Percentiles rank a stretch among this genome's conserved stretches.
Evolutionary conservation across 2,797 vertebrate species (phyloP).

Genomic region (Numenius phaeopus): DNA sequence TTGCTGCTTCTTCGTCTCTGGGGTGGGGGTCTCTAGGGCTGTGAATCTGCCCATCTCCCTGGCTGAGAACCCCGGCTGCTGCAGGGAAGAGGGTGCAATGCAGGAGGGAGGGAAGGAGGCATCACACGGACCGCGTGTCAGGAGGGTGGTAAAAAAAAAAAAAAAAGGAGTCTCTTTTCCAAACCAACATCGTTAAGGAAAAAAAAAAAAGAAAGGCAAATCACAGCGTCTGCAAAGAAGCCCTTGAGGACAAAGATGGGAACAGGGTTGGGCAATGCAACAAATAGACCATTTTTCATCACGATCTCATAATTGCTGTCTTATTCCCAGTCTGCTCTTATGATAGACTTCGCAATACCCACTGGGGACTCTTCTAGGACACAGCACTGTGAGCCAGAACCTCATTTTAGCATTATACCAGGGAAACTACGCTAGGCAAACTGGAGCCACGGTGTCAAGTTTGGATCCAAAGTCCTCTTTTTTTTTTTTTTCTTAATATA

Average conservation of each 20-base stretch:
- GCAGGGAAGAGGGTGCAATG: accelerated
- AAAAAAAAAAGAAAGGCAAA: background rate
- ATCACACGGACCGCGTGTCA: background rate
- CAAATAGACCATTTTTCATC: conserved; percentile 55
- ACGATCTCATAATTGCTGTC: conserved; percentile 48
- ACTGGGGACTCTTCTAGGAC: conserved; percentile 17
- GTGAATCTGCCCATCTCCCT: background rate
- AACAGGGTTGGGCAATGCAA: conserved; percentile 41
- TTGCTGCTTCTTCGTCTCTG: background rate
- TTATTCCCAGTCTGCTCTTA: background rate
- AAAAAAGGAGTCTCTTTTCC: background rate
- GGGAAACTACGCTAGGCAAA: background rate
- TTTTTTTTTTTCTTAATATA: background rate
- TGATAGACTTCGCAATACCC: background rate
- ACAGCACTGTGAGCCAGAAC: background rate
- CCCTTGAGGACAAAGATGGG: conserved; percentile 44
- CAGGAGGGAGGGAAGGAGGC: background rate
- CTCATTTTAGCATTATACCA: background rate
- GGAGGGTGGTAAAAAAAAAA: background rate
- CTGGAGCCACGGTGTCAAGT: conserved; percentile 24
- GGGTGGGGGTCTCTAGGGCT: background rate
- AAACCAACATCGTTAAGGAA: background rate
- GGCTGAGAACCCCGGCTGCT: background rate
- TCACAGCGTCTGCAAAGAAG: conserved; percentile 15
- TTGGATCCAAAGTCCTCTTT: background rate